These are phyloP conservation scores for Alcedo quadribrachys DNA, from an alignment of 2,797 vertebrate species.

Conservation along the genomic window DNA sequence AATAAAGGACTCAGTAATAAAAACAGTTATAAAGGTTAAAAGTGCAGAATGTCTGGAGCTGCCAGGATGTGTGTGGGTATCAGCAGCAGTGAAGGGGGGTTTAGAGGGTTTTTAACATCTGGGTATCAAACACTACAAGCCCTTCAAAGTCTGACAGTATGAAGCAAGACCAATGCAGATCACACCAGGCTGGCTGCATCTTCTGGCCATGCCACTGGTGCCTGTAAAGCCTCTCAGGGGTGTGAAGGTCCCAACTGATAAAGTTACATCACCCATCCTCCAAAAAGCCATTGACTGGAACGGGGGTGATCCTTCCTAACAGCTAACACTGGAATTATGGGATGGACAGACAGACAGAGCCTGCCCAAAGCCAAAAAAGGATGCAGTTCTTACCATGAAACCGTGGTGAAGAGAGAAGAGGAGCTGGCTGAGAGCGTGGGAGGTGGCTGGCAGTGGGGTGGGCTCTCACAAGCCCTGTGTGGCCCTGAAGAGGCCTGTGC, in stretches of 20 bases:
- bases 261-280: neutral
- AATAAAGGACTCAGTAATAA: neutral
- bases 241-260: neutral
- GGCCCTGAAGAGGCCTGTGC: neutral
- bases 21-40: neutral
- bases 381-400: neutral
- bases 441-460: neutral
- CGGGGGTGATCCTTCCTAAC: rapidly evolving
- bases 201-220: neutral
- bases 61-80: neutral
- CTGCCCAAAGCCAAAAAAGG: neutral
- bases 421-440: neutral
- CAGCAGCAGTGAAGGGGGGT: neutral
- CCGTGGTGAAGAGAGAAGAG: neutral
- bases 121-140: neutral
- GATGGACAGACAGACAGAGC: neutral
- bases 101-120: neutral
- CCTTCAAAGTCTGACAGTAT: neutral
- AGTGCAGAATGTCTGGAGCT: neutral
- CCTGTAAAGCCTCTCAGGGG: neutral
- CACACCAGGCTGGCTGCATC: neutral
- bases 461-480: neutral
- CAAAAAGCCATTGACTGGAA: neutral
- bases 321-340: neutral
- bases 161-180: neutral